phyloP scores from a whole-genome alignment of 2,888 invertebrate species.

The Athalia rosae region DNA sequence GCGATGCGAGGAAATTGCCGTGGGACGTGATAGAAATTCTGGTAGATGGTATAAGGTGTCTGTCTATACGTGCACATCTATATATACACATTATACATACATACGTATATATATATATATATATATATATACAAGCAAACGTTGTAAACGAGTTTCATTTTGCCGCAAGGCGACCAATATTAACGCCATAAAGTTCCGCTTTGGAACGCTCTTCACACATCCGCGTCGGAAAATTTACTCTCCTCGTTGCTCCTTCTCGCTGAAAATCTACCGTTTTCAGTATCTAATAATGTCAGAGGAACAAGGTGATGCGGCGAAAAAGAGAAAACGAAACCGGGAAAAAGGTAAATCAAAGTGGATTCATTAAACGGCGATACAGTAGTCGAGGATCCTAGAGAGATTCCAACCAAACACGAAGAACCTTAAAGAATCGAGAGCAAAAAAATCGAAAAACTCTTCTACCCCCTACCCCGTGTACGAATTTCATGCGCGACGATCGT shows the following conservation, averaged over 20 bases:
- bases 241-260: no score
- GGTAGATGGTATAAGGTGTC: background rate
- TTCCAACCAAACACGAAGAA: background rate
- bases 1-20: slow-evolving; percentile 16
- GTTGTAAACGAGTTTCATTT: slow-evolving; percentile 41
- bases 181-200: slow-evolving; percentile 39
- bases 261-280: slow-evolving; percentile 4
- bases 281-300: background rate
- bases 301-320: background rate
- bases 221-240: no score
- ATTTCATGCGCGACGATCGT: background rate
- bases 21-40: slow-evolving; percentile 26
- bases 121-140: background rate
- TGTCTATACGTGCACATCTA: no score
- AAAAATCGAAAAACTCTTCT: slow-evolving; percentile 9
- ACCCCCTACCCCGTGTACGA: background rate
- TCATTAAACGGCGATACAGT: slow-evolving; percentile 26
- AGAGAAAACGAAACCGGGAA: no score
- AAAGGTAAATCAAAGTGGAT: background rate
- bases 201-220: slow-evolving; percentile 3
- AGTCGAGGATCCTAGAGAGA: background rate
- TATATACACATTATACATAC: no score
- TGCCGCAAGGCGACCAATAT: slow-evolving; percentile 38
- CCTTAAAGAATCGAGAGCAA: slow-evolving; percentile 25
- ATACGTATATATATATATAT: background rate